Conservation (phyloP, 1,140 invertebrate species). For the Eciton burchellii region DNA sequence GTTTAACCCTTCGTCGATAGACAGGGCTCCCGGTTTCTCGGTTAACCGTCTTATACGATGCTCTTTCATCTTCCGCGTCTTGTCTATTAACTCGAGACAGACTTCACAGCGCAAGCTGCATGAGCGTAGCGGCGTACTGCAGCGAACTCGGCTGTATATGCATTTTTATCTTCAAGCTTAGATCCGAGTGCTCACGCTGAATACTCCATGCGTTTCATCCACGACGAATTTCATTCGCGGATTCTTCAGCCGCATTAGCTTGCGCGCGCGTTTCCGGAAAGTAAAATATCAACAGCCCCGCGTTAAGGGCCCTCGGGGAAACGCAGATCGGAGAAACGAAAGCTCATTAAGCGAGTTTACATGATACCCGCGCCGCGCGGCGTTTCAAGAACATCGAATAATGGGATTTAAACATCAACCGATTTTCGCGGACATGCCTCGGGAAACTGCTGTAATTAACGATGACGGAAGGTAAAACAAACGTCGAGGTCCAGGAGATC, state of each 20-base stretch:
- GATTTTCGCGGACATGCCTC: not conserved
- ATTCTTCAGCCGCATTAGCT: conserved; percentile 29
- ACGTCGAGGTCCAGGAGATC: conserved; percentile 17
- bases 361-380: not conserved
- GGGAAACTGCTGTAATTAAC: not conserved
- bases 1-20: conserved; percentile 25
- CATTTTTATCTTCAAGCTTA: conserved; percentile 44
- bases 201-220: not conserved
- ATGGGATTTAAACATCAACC: too few species aligned
- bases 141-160: conserved; percentile 30
- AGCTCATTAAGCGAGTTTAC: not conserved
- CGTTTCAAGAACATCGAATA: not conserved
- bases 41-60: conserved; percentile 32
- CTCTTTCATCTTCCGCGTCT: conserved; percentile 38
- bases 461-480: not conserved
- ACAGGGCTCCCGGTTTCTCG: conserved; percentile 22
- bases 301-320: not conserved
- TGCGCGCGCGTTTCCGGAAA: not conserved
- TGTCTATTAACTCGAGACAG: conserved; percentile 7
- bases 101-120: conserved; percentile 39
- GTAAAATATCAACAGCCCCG: not conserved
- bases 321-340: not conserved
- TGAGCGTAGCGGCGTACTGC: conserved; percentile 7
- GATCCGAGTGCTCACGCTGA: not conserved
- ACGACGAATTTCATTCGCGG: conserved; percentile 32